These are phyloP conservation scores for Rhingia campestris DNA, from an alignment of 2,888 invertebrate genomes.

Conservation along the genomic window DNA sequence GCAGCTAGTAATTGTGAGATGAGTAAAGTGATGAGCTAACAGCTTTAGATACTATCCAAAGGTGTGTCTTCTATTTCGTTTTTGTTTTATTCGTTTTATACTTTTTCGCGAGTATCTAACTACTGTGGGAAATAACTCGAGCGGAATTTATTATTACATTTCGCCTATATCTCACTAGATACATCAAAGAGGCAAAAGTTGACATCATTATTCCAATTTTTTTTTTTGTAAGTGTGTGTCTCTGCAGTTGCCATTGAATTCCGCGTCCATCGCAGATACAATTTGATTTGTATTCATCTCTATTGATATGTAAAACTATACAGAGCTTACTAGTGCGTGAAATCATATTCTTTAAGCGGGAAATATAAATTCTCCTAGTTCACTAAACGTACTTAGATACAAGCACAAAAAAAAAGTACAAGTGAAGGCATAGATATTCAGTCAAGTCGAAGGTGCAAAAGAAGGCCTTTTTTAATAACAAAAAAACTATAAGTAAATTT, in stretches of 20 bases:
- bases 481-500: conserved; percentile 35
- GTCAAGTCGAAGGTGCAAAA: conserved; percentile 34
- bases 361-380: conserved; percentile 52
- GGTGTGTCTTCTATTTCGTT: conserved; percentile 45
- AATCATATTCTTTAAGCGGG: conserved; percentile 67
- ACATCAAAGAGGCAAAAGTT: conserved; percentile 43
- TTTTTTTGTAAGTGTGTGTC: not conserved
- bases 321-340: conserved; percentile 62
- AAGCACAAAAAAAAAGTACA: conserved; percentile 32
- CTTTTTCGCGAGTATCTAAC: not conserved
- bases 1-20: conserved; percentile 37
- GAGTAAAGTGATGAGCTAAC: conserved; percentile 58
- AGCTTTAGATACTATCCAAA: conserved; percentile 50
- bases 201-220: conserved; percentile 58
- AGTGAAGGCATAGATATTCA: conserved; percentile 33
- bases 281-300: conserved; percentile 46
- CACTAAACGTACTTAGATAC: not conserved
- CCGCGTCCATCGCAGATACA: conserved; percentile 11
- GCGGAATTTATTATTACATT: conserved; percentile 58
- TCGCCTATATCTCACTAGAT: conserved; percentile 15
- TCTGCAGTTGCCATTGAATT: conserved; percentile 38
- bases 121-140: conserved; percentile 53
- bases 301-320: conserved; percentile 39
- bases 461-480: conserved; percentile 19
- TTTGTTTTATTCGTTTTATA: not conserved